These are phyloP conservation scores for Upupa epops DNA, from an alignment of 2,113 vertebrate species.

Conservation along the genomic window DNA sequence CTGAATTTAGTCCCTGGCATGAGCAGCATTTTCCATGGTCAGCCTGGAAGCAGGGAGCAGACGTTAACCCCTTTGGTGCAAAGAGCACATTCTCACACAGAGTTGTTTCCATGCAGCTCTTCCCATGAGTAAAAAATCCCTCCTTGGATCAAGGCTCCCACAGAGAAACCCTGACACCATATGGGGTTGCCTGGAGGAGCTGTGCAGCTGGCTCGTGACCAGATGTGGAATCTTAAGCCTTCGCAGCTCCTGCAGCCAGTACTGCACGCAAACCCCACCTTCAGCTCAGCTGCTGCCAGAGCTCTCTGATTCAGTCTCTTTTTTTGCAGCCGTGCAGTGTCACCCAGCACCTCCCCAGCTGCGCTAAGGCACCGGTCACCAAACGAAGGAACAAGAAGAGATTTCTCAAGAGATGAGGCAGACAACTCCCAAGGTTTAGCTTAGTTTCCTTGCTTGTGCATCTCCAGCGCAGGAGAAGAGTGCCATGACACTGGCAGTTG, in stretches of 20 bases:
- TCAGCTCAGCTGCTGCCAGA: neutral
- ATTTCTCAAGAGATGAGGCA: neutral
- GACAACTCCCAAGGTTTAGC: neutral
- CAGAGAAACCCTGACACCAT: neutral
- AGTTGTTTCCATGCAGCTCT: neutral
- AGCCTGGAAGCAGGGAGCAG: constrained; percentile 4
- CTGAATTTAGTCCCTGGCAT: neutral
- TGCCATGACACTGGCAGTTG: rapidly evolving
- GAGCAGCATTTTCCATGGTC: constrained; percentile 49
- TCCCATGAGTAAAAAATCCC: neutral
- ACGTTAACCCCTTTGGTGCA: neutral
- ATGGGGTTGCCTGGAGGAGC: neutral
- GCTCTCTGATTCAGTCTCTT: neutral
- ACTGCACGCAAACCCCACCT: neutral
- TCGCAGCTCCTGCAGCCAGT: neutral
- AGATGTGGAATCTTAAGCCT: neutral
- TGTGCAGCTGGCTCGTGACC: neutral
- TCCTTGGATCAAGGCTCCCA: neutral
- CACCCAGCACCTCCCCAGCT: neutral
- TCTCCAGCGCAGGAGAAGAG: neutral
- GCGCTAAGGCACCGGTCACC: neutral
- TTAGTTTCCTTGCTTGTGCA: neutral
- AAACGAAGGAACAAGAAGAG: neutral
- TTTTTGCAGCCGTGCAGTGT: neutral
- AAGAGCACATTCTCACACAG: neutral